phyloP scores from a whole-genome alignment of 2,888 invertebrate genomes.

The Dasysyrphus tricinctus region DNA sequence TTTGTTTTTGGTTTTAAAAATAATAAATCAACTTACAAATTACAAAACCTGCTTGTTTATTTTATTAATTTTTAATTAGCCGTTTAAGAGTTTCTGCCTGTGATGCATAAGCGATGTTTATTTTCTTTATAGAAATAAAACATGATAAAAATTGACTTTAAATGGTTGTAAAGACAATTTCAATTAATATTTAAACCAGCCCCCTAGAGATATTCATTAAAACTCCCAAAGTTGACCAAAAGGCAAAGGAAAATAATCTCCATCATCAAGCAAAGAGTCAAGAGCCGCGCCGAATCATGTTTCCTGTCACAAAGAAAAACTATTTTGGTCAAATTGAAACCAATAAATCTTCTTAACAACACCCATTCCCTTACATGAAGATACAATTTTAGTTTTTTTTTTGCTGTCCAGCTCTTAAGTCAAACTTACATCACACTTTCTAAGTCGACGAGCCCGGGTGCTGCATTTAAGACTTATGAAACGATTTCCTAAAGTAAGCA shows the following conservation, averaged over 20 bases:
- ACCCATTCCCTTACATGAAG: slow-evolving; percentile 60
- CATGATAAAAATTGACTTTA: background rate
- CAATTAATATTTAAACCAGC: slow-evolving; percentile 10
- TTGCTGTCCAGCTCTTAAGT: slow-evolving; percentile 14
- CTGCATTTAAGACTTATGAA: slow-evolving; percentile 31
- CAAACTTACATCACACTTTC: slow-evolving; percentile 54
- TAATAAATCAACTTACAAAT: background rate
- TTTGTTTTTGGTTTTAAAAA: too few species aligned
- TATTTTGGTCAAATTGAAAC: slow-evolving; percentile 42
- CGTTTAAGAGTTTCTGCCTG: background rate
- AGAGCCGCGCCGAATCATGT: slow-evolving; percentile 28
- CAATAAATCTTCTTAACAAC: slow-evolving; percentile 64
- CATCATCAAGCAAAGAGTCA: background rate
- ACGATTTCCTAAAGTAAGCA: slow-evolving; percentile 35
- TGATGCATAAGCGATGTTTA: background rate
- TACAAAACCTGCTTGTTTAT: background rate
- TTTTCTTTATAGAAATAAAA: background rate
- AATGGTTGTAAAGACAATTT: slow-evolving; percentile 27
- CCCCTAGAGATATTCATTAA: slow-evolving; percentile 17
- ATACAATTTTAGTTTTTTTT: slow-evolving; percentile 36
- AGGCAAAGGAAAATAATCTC: background rate
- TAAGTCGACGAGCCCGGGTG: slow-evolving; percentile 11
- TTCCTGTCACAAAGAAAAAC: slow-evolving; percentile 35
- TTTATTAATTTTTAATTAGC: background rate
- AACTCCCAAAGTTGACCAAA: background rate